Base-by-base conservation (phyloP, 37 sponge, comb jelly and placozoan species). In the Amphimedon queenslandica region DNA sequence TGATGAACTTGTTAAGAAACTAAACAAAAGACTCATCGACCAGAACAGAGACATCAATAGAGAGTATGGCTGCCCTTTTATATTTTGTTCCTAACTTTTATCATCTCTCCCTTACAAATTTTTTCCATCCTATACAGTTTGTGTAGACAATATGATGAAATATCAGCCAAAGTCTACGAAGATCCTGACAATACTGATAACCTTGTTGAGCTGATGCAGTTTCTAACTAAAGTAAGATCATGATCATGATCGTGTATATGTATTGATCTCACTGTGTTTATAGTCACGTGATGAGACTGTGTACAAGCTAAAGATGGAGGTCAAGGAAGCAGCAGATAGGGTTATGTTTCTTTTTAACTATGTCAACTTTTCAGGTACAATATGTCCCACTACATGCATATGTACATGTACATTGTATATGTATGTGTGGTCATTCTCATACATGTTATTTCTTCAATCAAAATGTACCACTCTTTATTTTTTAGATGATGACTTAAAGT, bases 401-500 rank as follows among this genome's bases (percentile, higher is more conserved):
- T n/a, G n/a, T n/a, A n/a, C n/a, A n/a, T n/a, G n/a, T n/a, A n/a
- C n/a, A n/a, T n/a, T n/a, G n/a, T n/a, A n/a, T n/a, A n/a, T n/a
- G n/a, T n/a, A n/a, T n/a, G n/a, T n/a, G n/a, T n/a, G n/a, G n/a
- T n/a, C 27, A 25, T 16, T 64, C 28, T 64, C 16, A n/a, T 53
- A 20, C 16, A 53, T 16, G 16, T 16, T 53, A 20, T 23, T 16
- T 20, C 16, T 53, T 16, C 20, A n/a, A n/a, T n/a, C n/a, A n/a
- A n/a, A n/a, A n/a, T n/a, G n/a, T n/a, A n/a, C n/a, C n/a, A n/a
- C 51, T 21, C 37, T 37, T 39, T 47, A 18, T 21, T 21, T 34
- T 80, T 30, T 76, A 82, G 94, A 91, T 55, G 99, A 98, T 72
- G 99, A 98, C 55, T 78, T 98, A 43, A 86, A 75, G 60, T 77